Evolutionary conservation across 2,888 invertebrate species (phyloP).

Genomic region (Leptopilina myrica): DNA sequence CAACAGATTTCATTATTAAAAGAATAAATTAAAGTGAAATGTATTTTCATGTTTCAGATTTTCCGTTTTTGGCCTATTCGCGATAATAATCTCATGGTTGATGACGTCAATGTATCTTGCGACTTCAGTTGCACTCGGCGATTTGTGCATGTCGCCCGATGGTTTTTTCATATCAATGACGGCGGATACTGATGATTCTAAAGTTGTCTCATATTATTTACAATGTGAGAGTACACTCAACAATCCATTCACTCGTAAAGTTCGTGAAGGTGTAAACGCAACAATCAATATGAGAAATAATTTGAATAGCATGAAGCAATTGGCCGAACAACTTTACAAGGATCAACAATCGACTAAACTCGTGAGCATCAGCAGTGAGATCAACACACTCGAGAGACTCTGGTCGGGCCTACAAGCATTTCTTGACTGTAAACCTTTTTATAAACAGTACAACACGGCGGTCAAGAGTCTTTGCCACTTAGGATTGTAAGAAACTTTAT

Average conservation of each 20-base stretch:
- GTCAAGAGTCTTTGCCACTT: constrained; percentile 90
- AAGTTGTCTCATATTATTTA: constrained; percentile 87
- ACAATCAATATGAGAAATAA: constrained; percentile 79
- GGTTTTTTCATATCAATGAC: constrained; percentile 81
- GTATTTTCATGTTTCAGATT: constrained; percentile 77
- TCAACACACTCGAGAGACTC: constrained; percentile 86
- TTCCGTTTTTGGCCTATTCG: constrained; percentile 90
- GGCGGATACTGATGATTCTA: constrained; percentile 69
- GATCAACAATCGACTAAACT: constrained; percentile 79
- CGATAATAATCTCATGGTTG: constrained; percentile 92
- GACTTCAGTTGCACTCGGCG: constrained; percentile 89
- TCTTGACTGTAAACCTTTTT: constrained; percentile 90
- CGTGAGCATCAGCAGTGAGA: constrained; percentile 86
- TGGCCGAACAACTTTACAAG: constrained; percentile 79
- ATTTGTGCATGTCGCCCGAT: constrained; percentile 91
- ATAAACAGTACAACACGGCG: constrained; percentile 89
- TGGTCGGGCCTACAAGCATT: constrained; percentile 82
- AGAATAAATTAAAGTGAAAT: too few species aligned
- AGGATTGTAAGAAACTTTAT: constrained; percentile 79
- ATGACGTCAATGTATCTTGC: constrained; percentile 92
- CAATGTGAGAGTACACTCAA: constrained; percentile 89
- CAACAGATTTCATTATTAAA: too few species aligned
- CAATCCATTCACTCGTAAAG: constrained; percentile 88
- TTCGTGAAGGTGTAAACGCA: constrained; percentile 87
- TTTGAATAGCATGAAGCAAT: constrained; percentile 77